These are phyloP conservation scores for Cyprinodon brontotheroides DNA, from an alignment of 2,113 vertebrate genomes.

Conservation along the genomic window DNA sequence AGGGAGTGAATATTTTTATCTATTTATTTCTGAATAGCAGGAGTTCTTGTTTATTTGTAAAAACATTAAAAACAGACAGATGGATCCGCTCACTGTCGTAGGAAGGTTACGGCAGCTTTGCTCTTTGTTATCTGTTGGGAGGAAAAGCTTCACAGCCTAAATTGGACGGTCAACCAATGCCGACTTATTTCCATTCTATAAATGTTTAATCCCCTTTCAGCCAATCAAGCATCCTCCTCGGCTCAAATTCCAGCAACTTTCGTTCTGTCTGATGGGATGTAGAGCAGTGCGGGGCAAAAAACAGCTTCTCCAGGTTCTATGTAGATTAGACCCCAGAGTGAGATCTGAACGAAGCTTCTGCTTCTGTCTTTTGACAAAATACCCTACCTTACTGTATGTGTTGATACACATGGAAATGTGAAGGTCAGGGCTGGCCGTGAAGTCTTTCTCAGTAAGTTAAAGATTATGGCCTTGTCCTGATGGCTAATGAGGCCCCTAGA, in stretches of 20 bases:
- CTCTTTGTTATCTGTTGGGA: conserved; percentile 15
- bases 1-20: no score
- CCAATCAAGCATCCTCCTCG: conserved; percentile 59
- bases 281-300: conserved; percentile 46
- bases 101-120: neutral
- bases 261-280: conserved; percentile 39
- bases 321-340: conserved; percentile 68
- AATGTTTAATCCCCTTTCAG: conserved; percentile 62
- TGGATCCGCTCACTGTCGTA: neutral
- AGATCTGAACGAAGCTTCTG: conserved; percentile 28
- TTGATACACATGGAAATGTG: conserved; percentile 42
- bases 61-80: neutral
- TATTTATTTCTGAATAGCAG: no score
- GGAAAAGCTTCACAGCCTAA: conserved; percentile 35
- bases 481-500: conserved; percentile 73
- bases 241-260: conserved; percentile 67
- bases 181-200: conserved; percentile 52
- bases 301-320: conserved; percentile 55
- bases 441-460: conserved; percentile 52
- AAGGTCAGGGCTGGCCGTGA: conserved; percentile 33
- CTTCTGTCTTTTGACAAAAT: conserved; percentile 21
- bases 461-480: conserved; percentile 63
- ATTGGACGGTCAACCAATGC: conserved; percentile 52
- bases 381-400: conserved; percentile 29
- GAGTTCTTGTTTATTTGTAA: neutral